Evolutionary conservation across 2,888 invertebrate genomes (phyloP).

Genomic region (Tenodera sinensis): DNA sequence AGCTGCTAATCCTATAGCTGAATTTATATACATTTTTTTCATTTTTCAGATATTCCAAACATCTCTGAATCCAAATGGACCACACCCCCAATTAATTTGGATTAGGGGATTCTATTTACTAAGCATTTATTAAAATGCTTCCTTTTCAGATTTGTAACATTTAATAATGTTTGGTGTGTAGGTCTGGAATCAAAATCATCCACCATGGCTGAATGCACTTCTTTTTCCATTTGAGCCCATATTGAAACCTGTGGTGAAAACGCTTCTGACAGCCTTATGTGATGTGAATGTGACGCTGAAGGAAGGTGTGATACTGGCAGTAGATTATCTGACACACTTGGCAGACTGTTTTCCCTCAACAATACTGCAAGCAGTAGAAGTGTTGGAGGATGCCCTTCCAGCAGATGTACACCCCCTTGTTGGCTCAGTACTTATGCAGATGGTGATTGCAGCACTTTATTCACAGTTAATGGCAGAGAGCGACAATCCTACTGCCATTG

Average conservation of each 20-base stretch:
- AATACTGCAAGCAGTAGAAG: constrained; percentile 48
- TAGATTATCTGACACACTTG: constrained; percentile 66
- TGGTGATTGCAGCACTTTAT: constrained; percentile 65
- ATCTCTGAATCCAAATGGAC: too few species aligned
- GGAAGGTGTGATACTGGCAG: constrained; percentile 58
- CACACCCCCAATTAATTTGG: too few species aligned
- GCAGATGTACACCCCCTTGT: constrained; percentile 66
- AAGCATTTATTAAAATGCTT: neutral
- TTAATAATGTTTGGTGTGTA: constrained; percentile 39
- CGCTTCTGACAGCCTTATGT: constrained; percentile 61
- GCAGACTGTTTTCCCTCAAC: constrained; percentile 65
- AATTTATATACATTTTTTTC: too few species aligned
- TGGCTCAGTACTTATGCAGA: constrained; percentile 67
- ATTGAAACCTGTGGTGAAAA: constrained; percentile 61
- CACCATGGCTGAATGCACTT: constrained; percentile 73
- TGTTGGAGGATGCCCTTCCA: constrained; percentile 67
- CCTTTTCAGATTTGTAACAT: neutral
- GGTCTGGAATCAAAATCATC: constrained; percentile 79
- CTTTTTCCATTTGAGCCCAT: constrained; percentile 61
- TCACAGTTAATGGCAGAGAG: constrained; percentile 51
- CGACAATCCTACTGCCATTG: constrained; percentile 49
- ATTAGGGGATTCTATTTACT: too few species aligned
- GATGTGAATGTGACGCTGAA: neutral
- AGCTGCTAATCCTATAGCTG: too few species aligned
- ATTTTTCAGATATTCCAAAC: too few species aligned